Base-by-base conservation (phyloP, 2,113 vertebrate species). In the Phycodurus eques region DNA sequence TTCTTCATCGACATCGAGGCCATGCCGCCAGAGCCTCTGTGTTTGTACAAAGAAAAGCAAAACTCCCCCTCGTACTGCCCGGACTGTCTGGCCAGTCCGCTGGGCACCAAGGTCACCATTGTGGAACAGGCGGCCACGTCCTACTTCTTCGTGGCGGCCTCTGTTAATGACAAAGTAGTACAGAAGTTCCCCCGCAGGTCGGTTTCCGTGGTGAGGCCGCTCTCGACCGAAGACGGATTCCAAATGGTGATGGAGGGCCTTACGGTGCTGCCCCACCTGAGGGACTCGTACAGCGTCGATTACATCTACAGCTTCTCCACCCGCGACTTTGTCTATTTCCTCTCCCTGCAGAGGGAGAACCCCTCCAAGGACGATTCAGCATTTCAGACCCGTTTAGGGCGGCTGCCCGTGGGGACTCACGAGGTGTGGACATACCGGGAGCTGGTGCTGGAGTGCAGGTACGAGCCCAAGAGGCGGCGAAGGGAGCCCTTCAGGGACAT, bases 71-170 rank as follows among this genome's bases (percentile, higher is more conserved):
- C 15, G 0, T 49, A 71, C 33, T 98, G 96, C 76, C 91, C 91
- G 0, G 96, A 98, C 79, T 99, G 98, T 31, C 80, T 98, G 68
- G 96, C 93, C 73, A 98, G 97, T 79, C 94, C 95, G 1, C 81
- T 96, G 66, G 96, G 96, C 39, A 97, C 96, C 13, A 92, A 85
- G 12, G 92, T 93, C 71, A 92, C 88, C 0, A 88, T 95, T 14
- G 88, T 95, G 6, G 91, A 90, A 20, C 82, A 90, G 4, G 82
- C 49, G 1, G 80, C 76, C 0, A 85, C 88, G 0, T 85, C 90
- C 0, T 83, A 85, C 20, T 95, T 99, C 71, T 98, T 96, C 46
- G 92, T 94, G 0, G 96, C 94, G 3, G 92, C 94, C 9, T 93
- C 95, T 1, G 44, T 98, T 42, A 89, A 96, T 76, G 77, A 84